A percentile compares a stretch with the other conserved stretches of the same genome.
phyloP scores from a whole-genome alignment of 1,140 invertebrate species.

The Leptonema lineaticorne region DNA sequence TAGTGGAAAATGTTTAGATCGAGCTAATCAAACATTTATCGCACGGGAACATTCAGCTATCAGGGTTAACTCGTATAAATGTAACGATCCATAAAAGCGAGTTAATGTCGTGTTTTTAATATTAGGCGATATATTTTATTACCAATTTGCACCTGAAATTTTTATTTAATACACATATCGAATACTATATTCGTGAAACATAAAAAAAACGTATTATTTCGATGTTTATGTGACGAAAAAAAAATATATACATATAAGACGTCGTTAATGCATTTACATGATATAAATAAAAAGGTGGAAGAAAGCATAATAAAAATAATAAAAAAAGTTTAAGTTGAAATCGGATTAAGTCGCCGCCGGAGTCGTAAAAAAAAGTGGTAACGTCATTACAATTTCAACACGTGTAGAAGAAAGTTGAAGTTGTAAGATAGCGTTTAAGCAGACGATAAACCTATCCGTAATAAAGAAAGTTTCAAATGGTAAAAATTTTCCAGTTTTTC shows the following conservation, averaged over 20 bases:
- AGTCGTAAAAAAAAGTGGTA: neutral
- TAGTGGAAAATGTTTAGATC: neutral
- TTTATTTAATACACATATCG: neutral
- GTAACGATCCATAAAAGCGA: neutral
- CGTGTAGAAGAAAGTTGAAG: neutral
- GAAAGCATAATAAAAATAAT: neutral
- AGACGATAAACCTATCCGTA: neutral
- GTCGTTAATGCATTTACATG: neutral
- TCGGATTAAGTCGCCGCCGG: neutral
- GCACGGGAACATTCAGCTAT: neutral
- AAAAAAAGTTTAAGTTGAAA: neutral
- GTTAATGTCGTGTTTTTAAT: neutral
- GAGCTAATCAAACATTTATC: conserved; percentile 11
- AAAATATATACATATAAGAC: neutral
- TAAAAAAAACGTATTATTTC: neutral
- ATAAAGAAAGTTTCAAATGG: neutral
- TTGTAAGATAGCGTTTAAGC: neutral
- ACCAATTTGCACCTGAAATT: neutral
- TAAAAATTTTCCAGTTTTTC: neutral
- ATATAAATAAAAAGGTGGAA: neutral
- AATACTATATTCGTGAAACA: neutral
- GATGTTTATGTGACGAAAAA: neutral
- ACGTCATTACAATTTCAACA: neutral
- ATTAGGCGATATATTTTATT: neutral
- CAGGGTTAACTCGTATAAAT: neutral